Evolutionary conservation across 2,888 invertebrate genomes (phyloP), one percentile per base, ranked within the genome.

Genomic region (Drosophila eohydei): DNA sequence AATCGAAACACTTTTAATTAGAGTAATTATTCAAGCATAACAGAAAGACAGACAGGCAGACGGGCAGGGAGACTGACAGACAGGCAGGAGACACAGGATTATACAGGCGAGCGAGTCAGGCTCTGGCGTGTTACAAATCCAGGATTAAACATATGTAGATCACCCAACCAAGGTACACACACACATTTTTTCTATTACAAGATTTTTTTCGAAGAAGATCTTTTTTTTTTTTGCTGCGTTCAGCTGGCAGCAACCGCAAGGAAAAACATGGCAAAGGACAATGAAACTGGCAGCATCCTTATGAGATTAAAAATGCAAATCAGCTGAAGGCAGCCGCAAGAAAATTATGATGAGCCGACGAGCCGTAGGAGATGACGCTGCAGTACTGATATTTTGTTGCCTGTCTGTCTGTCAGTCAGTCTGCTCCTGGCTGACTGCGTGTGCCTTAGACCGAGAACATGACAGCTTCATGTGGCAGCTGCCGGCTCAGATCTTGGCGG

Each of bases 301-400:
- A 91, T 91, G 90, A 89, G 91, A 91, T 91, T 91, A 90, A 89
- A 91, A 91, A 91, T 91, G 91, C 89, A 91, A 91, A 91, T 91
- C 85, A 90, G 84, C 79, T 69, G 57, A 75, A 72, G 74, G 73
- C 74, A 76, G 70, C 76, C 77, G 78, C 69, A 82, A 65, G 71
- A 78, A 85, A 87, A 85, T 80, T 80, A 80, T 78, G 75, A 79
- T 73, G 88, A 72, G 75, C 74, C 50, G 43, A 7, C 58, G 61
- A 59, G 67, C 26, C 36, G 36, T 7, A 51, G 56, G 34, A 50
- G 38, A 86, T 86, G 83, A 86, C 79, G 81, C 43, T 74, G 83
- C 83, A 82, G 74, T 48, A 30, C 80, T 82, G 87, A 87, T 84
- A 32, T 50, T 34, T 8, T 84, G 84, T 84, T 87, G 87, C 80